A percentile compares a stretch with the other conserved stretches of the same genome.
Conservation (phyloP, 1,140 invertebrate genomes). For the Camponotus floridanus region DNA sequence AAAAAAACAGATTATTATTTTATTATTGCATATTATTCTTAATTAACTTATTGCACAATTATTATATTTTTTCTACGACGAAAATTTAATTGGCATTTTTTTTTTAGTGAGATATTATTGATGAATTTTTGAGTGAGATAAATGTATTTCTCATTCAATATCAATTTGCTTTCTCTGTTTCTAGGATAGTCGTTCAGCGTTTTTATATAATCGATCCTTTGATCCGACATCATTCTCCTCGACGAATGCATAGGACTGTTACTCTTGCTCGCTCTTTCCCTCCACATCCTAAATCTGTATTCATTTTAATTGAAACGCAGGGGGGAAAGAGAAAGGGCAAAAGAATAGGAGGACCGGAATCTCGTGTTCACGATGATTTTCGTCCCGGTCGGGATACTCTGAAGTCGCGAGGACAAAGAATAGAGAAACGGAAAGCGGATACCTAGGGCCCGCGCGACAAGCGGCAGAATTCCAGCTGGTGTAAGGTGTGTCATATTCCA, state of each 20-base stretch:
- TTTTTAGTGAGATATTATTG: too few species aligned
- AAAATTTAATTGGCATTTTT: neutral
- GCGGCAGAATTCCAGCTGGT: slow-evolving; percentile 64
- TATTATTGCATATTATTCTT: neutral
- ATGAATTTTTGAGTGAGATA: too few species aligned
- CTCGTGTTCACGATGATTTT: neutral
- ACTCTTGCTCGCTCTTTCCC: neutral
- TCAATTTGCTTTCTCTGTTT: neutral
- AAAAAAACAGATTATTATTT: neutral
- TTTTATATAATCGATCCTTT: neutral
- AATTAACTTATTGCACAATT: neutral
- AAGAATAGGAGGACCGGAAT: too few species aligned
- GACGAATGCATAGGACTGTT: neutral
- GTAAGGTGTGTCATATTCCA: slow-evolving; percentile 66
- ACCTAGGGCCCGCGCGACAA: slow-evolving; percentile 42
- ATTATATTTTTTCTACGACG: neutral
- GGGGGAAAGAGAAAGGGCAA: neutral
- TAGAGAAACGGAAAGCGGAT: slow-evolving; percentile 60
- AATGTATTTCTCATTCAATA: slow-evolving; percentile 8
- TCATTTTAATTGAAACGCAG: slow-evolving; percentile 32
- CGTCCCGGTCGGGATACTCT: neutral
- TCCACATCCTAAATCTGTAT: neutral
- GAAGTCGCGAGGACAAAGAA: slow-evolving; percentile 31
- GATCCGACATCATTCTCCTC: neutral
- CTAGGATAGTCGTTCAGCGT: neutral